Percentiles rank a stretch among this genome's conserved stretches.
Conservation (phyloP, 2,888 invertebrate species). For the Biston betularia region DNA sequence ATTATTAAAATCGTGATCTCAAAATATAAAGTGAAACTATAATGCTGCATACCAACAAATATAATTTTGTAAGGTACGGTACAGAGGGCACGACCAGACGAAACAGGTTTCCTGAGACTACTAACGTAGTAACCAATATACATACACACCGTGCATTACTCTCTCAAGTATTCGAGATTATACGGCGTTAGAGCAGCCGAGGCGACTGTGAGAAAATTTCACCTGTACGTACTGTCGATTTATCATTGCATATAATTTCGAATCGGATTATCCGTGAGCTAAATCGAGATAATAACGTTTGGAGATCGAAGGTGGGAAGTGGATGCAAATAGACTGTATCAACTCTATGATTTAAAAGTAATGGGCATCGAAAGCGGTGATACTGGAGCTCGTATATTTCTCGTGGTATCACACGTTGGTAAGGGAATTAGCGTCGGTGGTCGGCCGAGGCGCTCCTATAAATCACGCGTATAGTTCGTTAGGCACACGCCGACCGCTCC, state of each 20-base stretch:
- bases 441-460: conserved; percentile 68
- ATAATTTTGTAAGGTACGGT: conserved; percentile 67
- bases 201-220: conserved; percentile 82
- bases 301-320: conserved; percentile 42
- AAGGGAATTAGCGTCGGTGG: conserved; percentile 75
- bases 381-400: conserved; percentile 58
- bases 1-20: conserved; percentile 61
- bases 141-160: conserved; percentile 78
- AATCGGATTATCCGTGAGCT: conserved; percentile 49
- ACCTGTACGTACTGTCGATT: conserved; percentile 69
- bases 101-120: conserved; percentile 81
- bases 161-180: conserved; percentile 73
- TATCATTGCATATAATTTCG: conserved; percentile 51
- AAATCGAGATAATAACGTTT: conserved; percentile 46
- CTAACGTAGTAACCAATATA: conserved; percentile 84
- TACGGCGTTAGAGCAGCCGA: conserved; percentile 62
- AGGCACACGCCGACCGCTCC: conserved; percentile 75
- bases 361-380: conserved; percentile 60
- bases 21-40: conserved; percentile 79
- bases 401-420: conserved; percentile 73
- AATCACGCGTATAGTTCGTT: conserved; percentile 82
- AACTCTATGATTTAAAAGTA: conserved; percentile 53
- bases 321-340: conserved; percentile 38
- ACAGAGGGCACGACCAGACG: conserved; percentile 78
- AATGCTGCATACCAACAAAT: conserved; percentile 63